phyloP scores from a whole-genome alignment of 2,888 invertebrate genomes.

The Drosophila neonasuta region DNA sequence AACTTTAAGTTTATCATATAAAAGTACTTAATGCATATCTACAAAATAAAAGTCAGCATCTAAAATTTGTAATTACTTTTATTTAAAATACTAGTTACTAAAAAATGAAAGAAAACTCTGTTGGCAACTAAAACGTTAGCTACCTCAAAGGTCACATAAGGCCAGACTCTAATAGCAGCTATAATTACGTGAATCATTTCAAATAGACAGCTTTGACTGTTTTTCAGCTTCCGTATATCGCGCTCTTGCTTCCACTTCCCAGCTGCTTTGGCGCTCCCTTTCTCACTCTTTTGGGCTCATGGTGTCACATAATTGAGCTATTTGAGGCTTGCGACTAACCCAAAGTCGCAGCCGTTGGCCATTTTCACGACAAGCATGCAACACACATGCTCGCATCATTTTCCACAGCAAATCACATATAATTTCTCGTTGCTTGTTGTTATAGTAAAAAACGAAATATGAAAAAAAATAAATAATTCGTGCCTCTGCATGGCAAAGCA shows the following conservation, averaged over 20 bases:
- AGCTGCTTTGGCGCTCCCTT: neutral
- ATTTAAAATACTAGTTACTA: too few relatives aligned
- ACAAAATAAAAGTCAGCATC: too few relatives aligned
- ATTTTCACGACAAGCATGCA: constrained; percentile 28
- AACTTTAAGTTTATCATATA: too few relatives aligned
- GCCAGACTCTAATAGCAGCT: neutral
- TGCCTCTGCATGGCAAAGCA: constrained; percentile 42
- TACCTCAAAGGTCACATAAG: neutral
- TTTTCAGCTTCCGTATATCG: constrained; percentile 10
- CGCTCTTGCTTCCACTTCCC: neutral
- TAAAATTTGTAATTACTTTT: too few relatives aligned
- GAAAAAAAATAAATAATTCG: constrained; percentile 41
- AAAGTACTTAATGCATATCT: too few relatives aligned
- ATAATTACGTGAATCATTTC: neutral
- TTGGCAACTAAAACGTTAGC: neutral
- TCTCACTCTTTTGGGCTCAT: neutral
- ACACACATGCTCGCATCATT: constrained; percentile 32
- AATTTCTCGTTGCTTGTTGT: constrained; percentile 47
- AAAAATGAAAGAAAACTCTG: too few relatives aligned
- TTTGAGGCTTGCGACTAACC: constrained; percentile 16
- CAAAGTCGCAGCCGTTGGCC: constrained; percentile 17
- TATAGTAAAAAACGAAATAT: constrained; percentile 2
- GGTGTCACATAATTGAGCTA: constrained; percentile 43
- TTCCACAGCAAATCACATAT: constrained; percentile 60
- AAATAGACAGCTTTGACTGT: constrained; percentile 5